phyloP scores from a whole-genome alignment of 1,140 invertebrate species.

The Argopecten irradians region DNA sequence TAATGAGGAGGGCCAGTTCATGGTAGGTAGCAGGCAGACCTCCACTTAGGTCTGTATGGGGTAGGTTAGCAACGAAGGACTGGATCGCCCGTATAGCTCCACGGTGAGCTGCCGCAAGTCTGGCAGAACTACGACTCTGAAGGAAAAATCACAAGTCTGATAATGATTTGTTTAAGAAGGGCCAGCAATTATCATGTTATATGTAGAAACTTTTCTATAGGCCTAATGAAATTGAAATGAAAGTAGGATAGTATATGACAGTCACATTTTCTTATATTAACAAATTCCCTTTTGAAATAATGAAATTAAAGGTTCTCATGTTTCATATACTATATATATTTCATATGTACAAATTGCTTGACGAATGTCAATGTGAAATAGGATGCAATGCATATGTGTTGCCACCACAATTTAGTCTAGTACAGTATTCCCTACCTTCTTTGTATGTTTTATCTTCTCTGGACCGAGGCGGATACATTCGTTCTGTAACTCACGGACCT shows the following conservation, averaged over 20 bases:
- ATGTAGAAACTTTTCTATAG: too few species aligned
- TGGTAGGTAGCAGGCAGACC: constrained; percentile 67
- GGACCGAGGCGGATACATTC: constrained; percentile 52
- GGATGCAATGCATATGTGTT: too few species aligned
- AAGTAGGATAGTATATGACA: too few species aligned
- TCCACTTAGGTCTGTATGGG: constrained; percentile 61
- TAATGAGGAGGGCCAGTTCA: constrained; percentile 63
- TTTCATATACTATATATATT: too few species aligned
- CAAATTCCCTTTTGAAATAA: too few species aligned
- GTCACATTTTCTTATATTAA: too few species aligned
- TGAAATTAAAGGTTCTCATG: too few species aligned
- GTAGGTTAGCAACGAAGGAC: constrained; percentile 65
- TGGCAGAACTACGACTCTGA: constrained; percentile 63
- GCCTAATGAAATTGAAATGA: too few species aligned
- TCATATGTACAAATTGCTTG: too few species aligned
- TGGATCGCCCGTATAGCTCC: constrained; percentile 67
- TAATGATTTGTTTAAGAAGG: too few species aligned
- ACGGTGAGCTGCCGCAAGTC: constrained; percentile 63
- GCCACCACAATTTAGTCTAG: not conserved
- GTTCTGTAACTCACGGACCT: constrained; percentile 67
- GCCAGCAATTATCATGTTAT: too few species aligned
- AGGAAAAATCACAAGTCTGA: constrained; percentile 29
- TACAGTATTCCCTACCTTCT: constrained; percentile 57
- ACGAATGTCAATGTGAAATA: too few species aligned
- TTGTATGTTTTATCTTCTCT: constrained; percentile 60